phyloP scores from a whole-genome alignment of 2,113 vertebrate genomes.

The Setophaga petechia region DNA sequence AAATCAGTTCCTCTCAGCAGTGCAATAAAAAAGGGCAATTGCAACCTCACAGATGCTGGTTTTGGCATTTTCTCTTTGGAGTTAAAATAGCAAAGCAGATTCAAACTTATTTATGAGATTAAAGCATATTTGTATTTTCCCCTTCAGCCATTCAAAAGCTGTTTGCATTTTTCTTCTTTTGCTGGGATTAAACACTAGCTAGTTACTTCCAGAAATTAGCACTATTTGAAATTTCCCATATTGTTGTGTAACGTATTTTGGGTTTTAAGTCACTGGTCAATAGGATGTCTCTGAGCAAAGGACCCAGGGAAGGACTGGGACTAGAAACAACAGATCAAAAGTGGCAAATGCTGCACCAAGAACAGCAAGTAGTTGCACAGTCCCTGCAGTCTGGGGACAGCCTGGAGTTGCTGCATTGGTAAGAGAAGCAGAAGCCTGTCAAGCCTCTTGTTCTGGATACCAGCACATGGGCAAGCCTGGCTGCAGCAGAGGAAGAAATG shows the following conservation, averaged over 20 bases:
- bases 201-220: not conserved
- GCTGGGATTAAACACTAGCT: not conserved
- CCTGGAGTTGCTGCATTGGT: not conserved
- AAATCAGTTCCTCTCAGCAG: not conserved
- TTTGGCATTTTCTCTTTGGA: not conserved
- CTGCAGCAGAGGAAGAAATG: not conserved
- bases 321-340: not conserved
- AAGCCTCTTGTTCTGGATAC: not conserved
- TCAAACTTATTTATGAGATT: not conserved
- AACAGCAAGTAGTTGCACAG: not conserved
- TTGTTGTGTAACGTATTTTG: not conserved
- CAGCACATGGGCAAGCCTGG: rapidly evolving
- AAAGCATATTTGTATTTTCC: not conserved
- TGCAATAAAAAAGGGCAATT: not conserved
- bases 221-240: not conserved
- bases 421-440: not conserved
- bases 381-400: not conserved
- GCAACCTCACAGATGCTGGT: not conserved
- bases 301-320: not conserved
- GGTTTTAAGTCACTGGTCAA: not conserved
- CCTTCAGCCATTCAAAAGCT: not conserved
- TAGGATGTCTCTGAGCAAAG: not conserved
- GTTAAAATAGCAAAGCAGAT: not conserved
- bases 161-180: not conserved
- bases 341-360: not conserved